Evolutionary conservation across 2,113 vertebrate genomes (phyloP), one percentile per base, ranked within the genome.

Genomic region (Aphelocoma coerulescens): DNA sequence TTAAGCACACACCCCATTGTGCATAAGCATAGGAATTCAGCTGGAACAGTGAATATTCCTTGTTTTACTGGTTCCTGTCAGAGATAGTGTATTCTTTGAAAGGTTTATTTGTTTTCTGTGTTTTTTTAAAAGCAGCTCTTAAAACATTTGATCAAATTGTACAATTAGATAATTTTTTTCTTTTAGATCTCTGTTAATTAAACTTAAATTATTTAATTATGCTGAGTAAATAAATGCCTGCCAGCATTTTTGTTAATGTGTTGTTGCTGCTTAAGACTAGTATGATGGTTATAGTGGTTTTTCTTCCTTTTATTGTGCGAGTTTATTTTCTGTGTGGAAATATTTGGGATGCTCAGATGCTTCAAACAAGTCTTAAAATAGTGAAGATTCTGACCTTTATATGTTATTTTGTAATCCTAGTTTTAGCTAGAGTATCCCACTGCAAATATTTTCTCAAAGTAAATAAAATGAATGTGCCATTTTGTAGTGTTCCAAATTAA

Each of bases 121-220:
- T 18, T 85, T 96, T 96, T 96, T 91, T 88, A 69, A 96, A 95
- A 85, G 35, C 81, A 85, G 74, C 37, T 94, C 74, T 69, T 96
- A 52, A 95, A 92, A 74, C 23, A 85, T 81, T 49, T 83, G 63
- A 87, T 91, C n/a, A 24, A 96, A 24, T 88, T 88, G 44, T 82
- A 57, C 18, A 88, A 65, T 76, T 96, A 85, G 27, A 66, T 69
- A 52, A 3, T 66, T 54, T 41, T 88, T 48, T 91, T 61, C 33
- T 69, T 95, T 86, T 85, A 77, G 46, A 84, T 80, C 51, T 74
- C 28, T 62, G 59, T 72, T 78, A 89, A 54, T 89, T 46, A 68
- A 66, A 57, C 14, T 84, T 62, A 75, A 72, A 21, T 87, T 27
- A 35, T 85, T 91, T 89, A 89, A 81, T 84, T 85, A 57, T 58